These are phyloP conservation scores for Euplexia lucipara DNA, from an alignment of 2,888 invertebrate genomes.

Conservation along the genomic window DNA sequence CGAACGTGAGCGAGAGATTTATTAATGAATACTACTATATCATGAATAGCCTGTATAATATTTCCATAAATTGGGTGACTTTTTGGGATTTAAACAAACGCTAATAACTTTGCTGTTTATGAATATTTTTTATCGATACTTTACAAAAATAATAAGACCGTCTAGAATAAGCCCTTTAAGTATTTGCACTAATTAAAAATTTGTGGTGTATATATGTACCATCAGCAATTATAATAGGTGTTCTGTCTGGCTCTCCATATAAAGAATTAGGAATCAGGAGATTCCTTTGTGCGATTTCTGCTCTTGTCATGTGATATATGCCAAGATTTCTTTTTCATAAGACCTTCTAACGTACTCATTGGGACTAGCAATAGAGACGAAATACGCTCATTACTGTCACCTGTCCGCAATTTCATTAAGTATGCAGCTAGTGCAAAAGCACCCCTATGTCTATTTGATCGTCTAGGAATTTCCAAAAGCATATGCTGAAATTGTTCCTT, in stretches of 20 bases:
- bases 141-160: too few relatives aligned
- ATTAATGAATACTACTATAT: too few relatives aligned
- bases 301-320: constrained; percentile 1
- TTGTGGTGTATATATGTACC: constrained; percentile 15
- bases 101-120: too few relatives aligned
- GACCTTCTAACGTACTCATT: not conserved
- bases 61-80: too few relatives aligned
- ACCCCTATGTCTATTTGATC: not conserved
- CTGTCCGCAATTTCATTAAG: constrained; percentile 9
- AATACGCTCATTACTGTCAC: constrained; percentile 17
- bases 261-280: too few relatives aligned
- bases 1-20: too few relatives aligned
- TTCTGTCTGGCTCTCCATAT: constrained; percentile 7
- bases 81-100: too few relatives aligned
- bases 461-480: constrained; percentile 2
- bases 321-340: constrained; percentile 7
- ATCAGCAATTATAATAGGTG: constrained; percentile 25
- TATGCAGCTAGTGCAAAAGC: constrained; percentile 13
- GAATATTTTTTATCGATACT: too few relatives aligned
- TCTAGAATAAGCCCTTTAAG: too few relatives aligned
- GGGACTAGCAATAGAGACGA: constrained; percentile 5
- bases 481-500: constrained; percentile 3
- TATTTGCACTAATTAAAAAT: too few relatives aligned
- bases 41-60: too few relatives aligned
- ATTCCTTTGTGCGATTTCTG: too few relatives aligned